Conservation (phyloP, 2,888 invertebrate genomes). For the Tryphoninae sp. region DNA sequence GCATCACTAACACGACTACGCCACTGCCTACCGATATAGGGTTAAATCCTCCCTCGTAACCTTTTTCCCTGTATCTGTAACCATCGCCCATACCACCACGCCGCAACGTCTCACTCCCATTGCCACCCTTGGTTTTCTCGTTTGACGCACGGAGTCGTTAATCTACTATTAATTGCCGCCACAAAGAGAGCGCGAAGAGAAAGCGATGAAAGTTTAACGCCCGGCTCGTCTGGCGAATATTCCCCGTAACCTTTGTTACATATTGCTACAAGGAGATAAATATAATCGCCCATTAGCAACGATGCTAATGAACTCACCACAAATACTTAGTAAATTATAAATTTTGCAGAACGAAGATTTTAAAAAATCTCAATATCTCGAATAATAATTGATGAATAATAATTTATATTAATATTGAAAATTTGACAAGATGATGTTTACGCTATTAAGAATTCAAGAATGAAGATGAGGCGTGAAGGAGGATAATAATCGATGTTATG, state of each 20-base stretch:
- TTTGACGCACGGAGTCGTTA: slow-evolving; percentile 69
- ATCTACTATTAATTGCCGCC: slow-evolving; percentile 81
- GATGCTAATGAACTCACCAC: too few relatives aligned
- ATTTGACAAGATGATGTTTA: too few relatives aligned
- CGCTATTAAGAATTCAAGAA: too few relatives aligned
- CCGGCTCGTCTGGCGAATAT: slow-evolving; percentile 18
- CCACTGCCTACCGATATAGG: slow-evolving; percentile 52
- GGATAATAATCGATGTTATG: too few relatives aligned
- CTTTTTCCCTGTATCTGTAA: slow-evolving; percentile 55
- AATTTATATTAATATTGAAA: too few relatives aligned
- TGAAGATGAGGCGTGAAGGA: too few relatives aligned
- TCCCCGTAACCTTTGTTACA: slow-evolving; percentile 5
- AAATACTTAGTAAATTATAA: neutral
- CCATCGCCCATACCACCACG: slow-evolving; percentile 62
- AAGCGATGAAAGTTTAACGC: slow-evolving; percentile 62
- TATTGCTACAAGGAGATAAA: neutral
- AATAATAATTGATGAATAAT: neutral
- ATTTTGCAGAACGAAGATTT: neutral
- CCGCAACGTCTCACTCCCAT: slow-evolving; percentile 32
- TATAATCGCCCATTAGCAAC: neutral
- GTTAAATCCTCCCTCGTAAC: slow-evolving; percentile 54
- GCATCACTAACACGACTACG: slow-evolving; percentile 46
- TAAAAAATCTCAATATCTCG: neutral
- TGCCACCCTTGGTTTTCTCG: slow-evolving; percentile 39
- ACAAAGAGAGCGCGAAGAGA: slow-evolving; percentile 74